Evolutionary conservation across 1,140 invertebrate genomes (phyloP).

Genomic region (silkworm (Bombyx mori)): ASM3026992v2 NC_085111.1:4186501-4187000

Average conservation of each 20-base stretch:
- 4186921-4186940: no score
- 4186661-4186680: conserved; percentile 54
- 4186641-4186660: conserved; percentile 62
- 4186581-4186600: conserved; percentile 36
- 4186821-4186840: no score
- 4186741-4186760: neutral
- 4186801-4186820: no score
- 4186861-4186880: no score
- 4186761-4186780: neutral
- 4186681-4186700: neutral
- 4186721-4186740: conserved; percentile 3
- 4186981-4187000: no score
- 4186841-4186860: no score
- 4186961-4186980: no score
- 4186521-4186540: conserved; percentile 64
- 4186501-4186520: conserved; percentile 69
- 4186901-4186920: no score
- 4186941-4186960: no score
- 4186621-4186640: conserved; percentile 51
- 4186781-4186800: no score
- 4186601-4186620: conserved; percentile 58
- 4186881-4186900: no score
- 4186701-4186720: conserved; percentile 2
- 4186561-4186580: conserved; percentile 36
- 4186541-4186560: conserved; percentile 69